Evolutionary conservation across 64 coral and sea anemone genomes (phyloP), one percentile per base, ranked within the genome.

Genomic region (Stylophora pistillata): DNA sequence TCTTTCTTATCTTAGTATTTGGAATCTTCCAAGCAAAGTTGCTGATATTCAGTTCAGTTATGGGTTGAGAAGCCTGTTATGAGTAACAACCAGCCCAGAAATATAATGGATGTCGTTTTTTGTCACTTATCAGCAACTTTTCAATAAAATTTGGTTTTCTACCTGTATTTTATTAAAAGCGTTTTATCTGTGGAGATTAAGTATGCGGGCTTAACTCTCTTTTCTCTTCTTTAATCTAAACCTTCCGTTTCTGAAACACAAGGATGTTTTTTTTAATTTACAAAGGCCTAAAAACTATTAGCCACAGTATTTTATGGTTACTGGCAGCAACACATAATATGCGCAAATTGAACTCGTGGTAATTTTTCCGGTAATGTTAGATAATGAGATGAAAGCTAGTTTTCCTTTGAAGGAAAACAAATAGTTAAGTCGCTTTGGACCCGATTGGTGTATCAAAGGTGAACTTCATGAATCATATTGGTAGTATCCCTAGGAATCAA

Each of bases 311-410:
- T 60, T 9, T 82, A 62, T 9, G 37, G 62, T 69, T 84, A 53
- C 58, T 68, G 64, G 23, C 21, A 68, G 12, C 7, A 26, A 68
- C 21, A 68, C 64, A 27, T 23, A 84, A 70, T 26, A 4, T 53
- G 53, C 34, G 4, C 33, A 69, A 84, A 84, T 84, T 84, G 69
- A 70, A 71, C 20, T 84, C 13, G 29, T 52, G 27, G 21, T 84
- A 82, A 82, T 79, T 84, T 69, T 84, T 70, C 80, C 80, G 80
- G 60, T 84, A 28, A 69, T 41, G 41, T 69, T 84, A 37, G 18
- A 53, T 84, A 84, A 84, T 69, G 30, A 61, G 18, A 84, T 84
- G 52, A 84, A 84, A 69, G 69, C 62, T 53, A 6, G 32, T 37
- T 69, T 70, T 21, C 23, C 69, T 84, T 84, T 53, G 10, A 70